Conservation (phyloP, 2,888 invertebrate genomes). For the Leptogaster cylindrica region DNA sequence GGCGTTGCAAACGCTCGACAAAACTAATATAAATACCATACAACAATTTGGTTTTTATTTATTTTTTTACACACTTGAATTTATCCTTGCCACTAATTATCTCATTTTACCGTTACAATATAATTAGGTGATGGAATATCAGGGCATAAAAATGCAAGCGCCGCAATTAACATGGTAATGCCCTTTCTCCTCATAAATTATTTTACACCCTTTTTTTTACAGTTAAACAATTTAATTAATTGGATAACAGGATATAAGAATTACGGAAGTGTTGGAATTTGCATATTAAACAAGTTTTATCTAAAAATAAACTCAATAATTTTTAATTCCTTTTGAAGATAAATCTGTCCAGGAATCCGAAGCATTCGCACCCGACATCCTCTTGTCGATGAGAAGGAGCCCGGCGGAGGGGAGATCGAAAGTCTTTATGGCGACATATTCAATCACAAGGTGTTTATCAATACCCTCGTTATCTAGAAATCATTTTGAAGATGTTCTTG, state of each 20-base stretch:
- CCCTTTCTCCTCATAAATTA: too few relatives aligned
- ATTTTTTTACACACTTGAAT: too few relatives aligned
- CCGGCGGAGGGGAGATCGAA: too few relatives aligned
- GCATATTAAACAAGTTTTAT: not conserved
- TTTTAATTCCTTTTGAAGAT: conserved; percentile 5
- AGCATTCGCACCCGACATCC: not conserved
- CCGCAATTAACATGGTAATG: too few relatives aligned
- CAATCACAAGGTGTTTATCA: conserved; percentile 30
- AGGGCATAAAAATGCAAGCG: too few relatives aligned
- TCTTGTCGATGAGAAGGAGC: not conserved
- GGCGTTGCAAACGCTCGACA: too few relatives aligned
- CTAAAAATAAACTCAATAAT: conserved; percentile 22
- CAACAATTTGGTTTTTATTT: too few relatives aligned
- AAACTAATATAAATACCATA: too few relatives aligned
- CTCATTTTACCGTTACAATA: too few relatives aligned
- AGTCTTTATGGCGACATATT: conserved; percentile 13
- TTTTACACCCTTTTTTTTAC: conserved; percentile 9
- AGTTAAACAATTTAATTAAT: conserved; percentile 17
- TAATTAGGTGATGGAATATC: too few relatives aligned
- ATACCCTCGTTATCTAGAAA: not conserved
- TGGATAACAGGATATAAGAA: conserved; percentile 25
- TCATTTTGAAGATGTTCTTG: conserved; percentile 1
- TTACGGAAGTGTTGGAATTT: conserved; percentile 17
- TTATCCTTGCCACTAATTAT: too few relatives aligned
- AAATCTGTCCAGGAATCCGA: conserved; percentile 29